Evolutionary conservation across 2,888 invertebrate species (phyloP), one percentile per base, ranked within the genome.

Genomic region (Drosophila siamana): DNA sequence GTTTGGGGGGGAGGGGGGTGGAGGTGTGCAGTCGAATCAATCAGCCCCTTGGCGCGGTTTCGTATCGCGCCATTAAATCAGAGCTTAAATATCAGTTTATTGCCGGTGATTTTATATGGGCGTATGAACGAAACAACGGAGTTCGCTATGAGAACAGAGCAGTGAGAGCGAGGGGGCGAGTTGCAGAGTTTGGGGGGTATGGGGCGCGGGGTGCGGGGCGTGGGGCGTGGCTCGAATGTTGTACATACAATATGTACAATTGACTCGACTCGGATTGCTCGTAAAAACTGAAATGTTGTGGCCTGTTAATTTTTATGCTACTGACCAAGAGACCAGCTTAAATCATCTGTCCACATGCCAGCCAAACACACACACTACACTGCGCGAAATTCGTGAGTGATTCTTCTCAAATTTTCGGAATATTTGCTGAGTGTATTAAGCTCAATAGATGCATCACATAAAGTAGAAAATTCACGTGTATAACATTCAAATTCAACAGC

Each of bases 1-100:
- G 7, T 9, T 8, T 0, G 11, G 11, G 2, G 16, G 13, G 6
- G 26, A 2, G 16, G 1, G 4, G 16, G 22, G 4, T 0, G 1
- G n/a, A 13, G 44, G 41, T 38, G 46, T 57, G 2, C 60, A 57
- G 57, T 62, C 57, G 46, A 73, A 73, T 74, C 74, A 74, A 74
- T 74, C 78, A 74, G 74, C 56, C 68, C 74, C 59, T 60, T 50
- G 73, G 56, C 59, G 59, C 44, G 59, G 63, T 56, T 67, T 54
- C 63, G 59, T 74, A 74, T 74, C 73, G 55, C 51, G 68, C 78
- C 68, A 74, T 74, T 77, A 74, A 74, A 74, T 77, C 74, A 77
- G 62, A 68, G 74, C 74, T 74, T 74, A 74, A 74, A 74, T 78
- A 74, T 74, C 78, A 74, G 63, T 74, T 77, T 77, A 74, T 72